Percentiles rank a stretch among this genome's conserved stretches.
phyloP scores from a whole-genome alignment of 2,113 vertebrate genomes.

The Eonycteris spelaea region DNA sequence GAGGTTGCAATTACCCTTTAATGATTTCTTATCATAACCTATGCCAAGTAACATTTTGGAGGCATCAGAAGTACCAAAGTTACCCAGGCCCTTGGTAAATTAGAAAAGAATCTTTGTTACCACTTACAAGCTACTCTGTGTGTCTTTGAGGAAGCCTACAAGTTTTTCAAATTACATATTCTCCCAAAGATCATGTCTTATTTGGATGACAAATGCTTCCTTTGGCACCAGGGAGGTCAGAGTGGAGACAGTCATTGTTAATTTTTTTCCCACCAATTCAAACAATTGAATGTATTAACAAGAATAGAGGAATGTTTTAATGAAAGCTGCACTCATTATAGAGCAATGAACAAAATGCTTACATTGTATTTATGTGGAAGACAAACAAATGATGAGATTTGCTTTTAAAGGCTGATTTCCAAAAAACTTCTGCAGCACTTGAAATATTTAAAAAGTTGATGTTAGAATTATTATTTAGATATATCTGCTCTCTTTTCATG shows the following conservation, averaged over 20 bases:
- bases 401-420: not conserved
- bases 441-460: not conserved
- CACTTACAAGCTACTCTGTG: not conserved
- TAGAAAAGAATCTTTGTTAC: constrained; percentile 10
- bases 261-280: not conserved
- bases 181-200: not conserved
- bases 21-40: not conserved
- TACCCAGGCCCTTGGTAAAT: not conserved
- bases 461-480: not conserved
- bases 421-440: not conserved
- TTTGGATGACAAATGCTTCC: not conserved
- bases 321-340: not conserved
- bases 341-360: not conserved
- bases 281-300: not conserved
- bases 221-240: not conserved
- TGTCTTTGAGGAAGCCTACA: not conserved
- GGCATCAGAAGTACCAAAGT: not conserved
- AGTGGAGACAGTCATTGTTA: not conserved
- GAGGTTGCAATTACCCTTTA: not conserved
- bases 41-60: not conserved
- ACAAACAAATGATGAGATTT: not conserved
- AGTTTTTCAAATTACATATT: constrained; percentile 25
- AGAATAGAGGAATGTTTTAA: not conserved
- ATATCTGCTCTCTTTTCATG: not conserved
- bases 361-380: not conserved